Percentiles rank a stretch among this genome's conserved stretches.
phyloP scores from a whole-genome alignment of 2,888 invertebrate species.

The Cephus pygmeus region DNA sequence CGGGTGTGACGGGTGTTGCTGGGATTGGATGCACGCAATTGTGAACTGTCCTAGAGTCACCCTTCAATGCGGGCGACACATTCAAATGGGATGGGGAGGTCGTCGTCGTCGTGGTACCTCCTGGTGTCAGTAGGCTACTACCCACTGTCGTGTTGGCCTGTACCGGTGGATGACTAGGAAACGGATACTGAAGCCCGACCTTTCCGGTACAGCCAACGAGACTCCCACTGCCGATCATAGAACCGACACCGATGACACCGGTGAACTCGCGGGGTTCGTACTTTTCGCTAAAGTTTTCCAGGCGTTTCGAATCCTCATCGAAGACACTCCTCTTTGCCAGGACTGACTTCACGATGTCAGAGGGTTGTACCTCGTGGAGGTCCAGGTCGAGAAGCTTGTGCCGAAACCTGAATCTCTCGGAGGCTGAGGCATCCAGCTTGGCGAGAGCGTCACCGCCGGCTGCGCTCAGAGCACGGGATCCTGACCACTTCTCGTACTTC shows the following conservation, averaged over 20 bases:
- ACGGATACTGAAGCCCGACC: slow-evolving; percentile 78
- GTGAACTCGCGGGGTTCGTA: slow-evolving; percentile 77
- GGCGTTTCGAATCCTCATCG: slow-evolving; percentile 93
- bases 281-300: slow-evolving; percentile 88
- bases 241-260: slow-evolving; percentile 51
- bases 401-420: slow-evolving; percentile 72
- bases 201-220: slow-evolving; percentile 65
- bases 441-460: slow-evolving; percentile 69
- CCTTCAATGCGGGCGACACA: slow-evolving; percentile 40
- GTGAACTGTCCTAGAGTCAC: slow-evolving; percentile 49
- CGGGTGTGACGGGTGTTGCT: slow-evolving; percentile 59
- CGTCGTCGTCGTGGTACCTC: slow-evolving; percentile 7
- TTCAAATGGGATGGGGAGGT: slow-evolving; percentile 11
- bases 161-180: slow-evolving; percentile 80
- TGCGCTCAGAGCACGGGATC: slow-evolving; percentile 73
- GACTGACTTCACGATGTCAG: slow-evolving; percentile 92
- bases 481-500: slow-evolving; percentile 91
- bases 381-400: slow-evolving; percentile 84
- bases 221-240: slow-evolving; percentile 45
- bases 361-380: slow-evolving; percentile 86
- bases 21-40: slow-evolving; percentile 58
- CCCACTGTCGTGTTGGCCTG: slow-evolving; percentile 55
- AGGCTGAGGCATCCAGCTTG: slow-evolving; percentile 67
- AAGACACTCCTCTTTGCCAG: slow-evolving; percentile 94
- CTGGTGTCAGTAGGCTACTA: slow-evolving; percentile 41